Evolutionary conservation across 2,888 invertebrate genomes (phyloP), one percentile per base, ranked within the genome.

Genomic region (Bombylius major): DNA sequence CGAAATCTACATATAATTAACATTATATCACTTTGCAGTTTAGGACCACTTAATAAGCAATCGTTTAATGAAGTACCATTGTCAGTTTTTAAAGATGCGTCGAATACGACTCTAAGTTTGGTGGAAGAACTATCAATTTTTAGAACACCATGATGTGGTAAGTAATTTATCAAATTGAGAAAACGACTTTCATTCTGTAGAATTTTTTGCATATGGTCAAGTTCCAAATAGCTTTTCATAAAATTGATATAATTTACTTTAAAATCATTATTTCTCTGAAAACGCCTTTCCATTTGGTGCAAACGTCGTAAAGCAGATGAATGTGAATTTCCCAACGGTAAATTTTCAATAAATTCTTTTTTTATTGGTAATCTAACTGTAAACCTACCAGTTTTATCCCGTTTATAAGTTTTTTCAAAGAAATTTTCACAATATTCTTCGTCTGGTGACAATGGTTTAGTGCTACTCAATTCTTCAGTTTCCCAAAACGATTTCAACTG

Each of bases 131-230:
- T 54, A 9, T 39, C 6, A 4, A 12, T 12, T 48, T 57, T 57
- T 1, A 57, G 1, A 4, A 57, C 55, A 4, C 42, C 55, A 49
- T 57, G 57, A 48, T 54, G 53, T 4, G 55, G 55, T 8, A 57
- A 13, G 34, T 54, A 57, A 32, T 45, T 44, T 31, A 31, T 33
- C 4, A 32, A 13, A 32, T 8, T 33, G 11, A 11, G 3, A 1
- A 8, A 8, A 5, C 12, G 13, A 32, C 6, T 13, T 7, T 34
- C 12, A 34, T 50, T 34, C 4, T 36, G 36, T 9, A 8, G 36
- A 34, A 51, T 13, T 45, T 12, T 13, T 12, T 32, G 5, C 31
- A 51, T 51, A 39, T 51, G 51, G 6, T 44, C 32, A 51, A 12
- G 36, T 36, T 42, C 31, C 7, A 51, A 14, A 13, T 45, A 51